phyloP scores from a whole-genome alignment of 2,113 vertebrate genomes.

The Oncorhynchus nerka region DNA sequence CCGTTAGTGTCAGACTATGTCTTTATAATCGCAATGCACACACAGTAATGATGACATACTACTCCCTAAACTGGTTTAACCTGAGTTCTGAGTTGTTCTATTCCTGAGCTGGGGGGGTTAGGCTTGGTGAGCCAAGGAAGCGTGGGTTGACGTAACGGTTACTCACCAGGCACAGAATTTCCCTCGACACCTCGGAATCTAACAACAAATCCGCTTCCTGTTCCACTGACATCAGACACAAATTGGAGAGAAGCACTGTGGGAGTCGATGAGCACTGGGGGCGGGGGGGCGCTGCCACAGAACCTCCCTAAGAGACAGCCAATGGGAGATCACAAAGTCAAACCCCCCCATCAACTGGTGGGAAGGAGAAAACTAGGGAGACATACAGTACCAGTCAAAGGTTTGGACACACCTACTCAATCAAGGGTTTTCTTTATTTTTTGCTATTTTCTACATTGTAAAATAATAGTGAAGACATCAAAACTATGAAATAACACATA shows the following conservation, averaged over 20 bases:
- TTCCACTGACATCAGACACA: conserved; percentile 72
- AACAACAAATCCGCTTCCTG: conserved; percentile 76
- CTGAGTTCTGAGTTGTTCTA: background rate
- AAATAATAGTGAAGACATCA: too few relatives aligned
- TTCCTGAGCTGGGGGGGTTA: background rate
- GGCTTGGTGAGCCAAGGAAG: background rate
- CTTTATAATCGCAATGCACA: background rate
- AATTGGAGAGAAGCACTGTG: conserved; percentile 73
- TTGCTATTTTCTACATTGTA: too few relatives aligned
- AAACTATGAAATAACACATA: too few relatives aligned
- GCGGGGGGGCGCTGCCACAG: conserved; percentile 68
- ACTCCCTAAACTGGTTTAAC: background rate
- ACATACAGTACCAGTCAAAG: too few relatives aligned
- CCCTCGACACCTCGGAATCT: conserved; percentile 67
- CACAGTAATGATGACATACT: background rate
- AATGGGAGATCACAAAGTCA: background rate
- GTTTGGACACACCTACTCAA: too few relatives aligned
- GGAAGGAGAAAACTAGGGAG: background rate
- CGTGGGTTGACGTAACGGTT: background rate
- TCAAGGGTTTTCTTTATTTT: too few relatives aligned
- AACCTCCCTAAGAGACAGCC: conserved; percentile 71
- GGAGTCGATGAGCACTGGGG: conserved; percentile 70
- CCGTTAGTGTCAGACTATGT: background rate
- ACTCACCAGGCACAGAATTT: conserved; percentile 67
- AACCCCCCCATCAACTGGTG: background rate